phyloP scores from a whole-genome alignment of 2,113 vertebrate species.

The Gymnorhina tibicen region DNA sequence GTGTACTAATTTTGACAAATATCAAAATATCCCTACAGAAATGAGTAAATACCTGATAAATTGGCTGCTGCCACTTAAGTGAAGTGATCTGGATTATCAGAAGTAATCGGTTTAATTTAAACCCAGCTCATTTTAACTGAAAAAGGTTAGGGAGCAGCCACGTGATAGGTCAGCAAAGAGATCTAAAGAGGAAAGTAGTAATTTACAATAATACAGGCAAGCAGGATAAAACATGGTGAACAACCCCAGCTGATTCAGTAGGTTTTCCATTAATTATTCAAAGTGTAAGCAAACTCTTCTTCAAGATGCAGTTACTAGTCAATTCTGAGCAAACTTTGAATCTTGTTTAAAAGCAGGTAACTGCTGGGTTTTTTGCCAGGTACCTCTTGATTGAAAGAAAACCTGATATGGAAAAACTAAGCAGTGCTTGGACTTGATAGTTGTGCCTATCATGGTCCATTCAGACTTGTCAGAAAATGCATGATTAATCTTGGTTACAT shows the following conservation, averaged over 20 bases:
- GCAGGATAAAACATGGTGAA: not conserved
- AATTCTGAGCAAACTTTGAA: not conserved
- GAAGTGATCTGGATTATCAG: not conserved
- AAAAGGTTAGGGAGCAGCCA: not conserved
- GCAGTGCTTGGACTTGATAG: not conserved
- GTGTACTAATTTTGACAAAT: not conserved
- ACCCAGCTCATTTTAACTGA: conserved; percentile 9
- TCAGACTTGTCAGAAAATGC: not conserved
- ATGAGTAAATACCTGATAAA: not conserved
- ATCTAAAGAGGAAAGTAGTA: not conserved
- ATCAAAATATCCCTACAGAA: not conserved
- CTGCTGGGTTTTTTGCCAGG: not conserved
- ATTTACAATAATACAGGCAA: not conserved
- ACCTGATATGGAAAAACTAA: not conserved
- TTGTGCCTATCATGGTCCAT: not conserved
- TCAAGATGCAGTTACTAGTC: not conserved
- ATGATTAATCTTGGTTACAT: not conserved
- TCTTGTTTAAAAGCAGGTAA: not conserved
- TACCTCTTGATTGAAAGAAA: not conserved
- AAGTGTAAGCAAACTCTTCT: not conserved
- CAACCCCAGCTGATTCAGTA: not conserved
- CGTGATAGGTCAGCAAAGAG: not conserved
- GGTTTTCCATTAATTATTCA: not conserved
- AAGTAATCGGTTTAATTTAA: conserved; percentile 11
- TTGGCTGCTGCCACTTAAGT: not conserved